Evolutionary conservation across 2,888 invertebrate species (phyloP).

Genomic region (Ormyrus nitidulus): DNA sequence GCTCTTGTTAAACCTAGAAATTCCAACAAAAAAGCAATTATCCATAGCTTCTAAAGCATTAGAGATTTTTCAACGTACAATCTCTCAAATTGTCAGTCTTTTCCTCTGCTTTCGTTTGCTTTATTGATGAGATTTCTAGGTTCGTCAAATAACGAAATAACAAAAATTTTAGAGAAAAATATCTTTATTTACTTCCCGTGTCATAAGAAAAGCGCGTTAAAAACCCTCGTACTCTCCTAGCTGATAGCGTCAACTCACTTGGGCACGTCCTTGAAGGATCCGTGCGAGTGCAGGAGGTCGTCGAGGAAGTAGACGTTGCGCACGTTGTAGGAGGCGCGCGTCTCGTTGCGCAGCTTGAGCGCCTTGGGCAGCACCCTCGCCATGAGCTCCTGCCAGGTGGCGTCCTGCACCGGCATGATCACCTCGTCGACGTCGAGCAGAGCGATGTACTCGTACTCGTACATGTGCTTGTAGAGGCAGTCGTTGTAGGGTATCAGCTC

Average conservation of each 20-base stretch:
- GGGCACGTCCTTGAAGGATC: slow-evolving; percentile 87
- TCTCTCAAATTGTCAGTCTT: too few relatives aligned
- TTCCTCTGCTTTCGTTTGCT: too few relatives aligned
- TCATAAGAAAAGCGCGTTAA: background rate
- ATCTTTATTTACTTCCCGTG: too few relatives aligned
- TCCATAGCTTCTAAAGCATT: too few relatives aligned
- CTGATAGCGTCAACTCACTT: slow-evolving; percentile 6
- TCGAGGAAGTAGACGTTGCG: slow-evolving; percentile 95
- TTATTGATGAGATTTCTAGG: too few relatives aligned
- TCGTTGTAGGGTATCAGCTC: slow-evolving; percentile 98
- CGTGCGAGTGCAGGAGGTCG: slow-evolving; percentile 88
- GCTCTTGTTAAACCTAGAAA: too few relatives aligned
- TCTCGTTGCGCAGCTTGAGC: slow-evolving; percentile 81
- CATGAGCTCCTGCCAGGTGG: slow-evolving; percentile 88
- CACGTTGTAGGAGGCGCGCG: slow-evolving; percentile 89
- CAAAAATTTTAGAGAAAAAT: too few relatives aligned
- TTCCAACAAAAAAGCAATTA: too few relatives aligned
- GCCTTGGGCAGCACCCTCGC: slow-evolving; percentile 83
- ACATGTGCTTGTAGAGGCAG: slow-evolving; percentile 94
- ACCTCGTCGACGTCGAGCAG: slow-evolving; percentile 95
- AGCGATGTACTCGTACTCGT: slow-evolving; percentile 92
- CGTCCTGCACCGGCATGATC: slow-evolving; percentile 89
- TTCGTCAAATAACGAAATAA: too few relatives aligned
- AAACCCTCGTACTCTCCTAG: background rate
- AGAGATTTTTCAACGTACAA: too few relatives aligned